These are phyloP conservation scores for Mantis religiosa DNA, from an alignment of 2,888 invertebrate species.

Conservation along the genomic window DNA sequence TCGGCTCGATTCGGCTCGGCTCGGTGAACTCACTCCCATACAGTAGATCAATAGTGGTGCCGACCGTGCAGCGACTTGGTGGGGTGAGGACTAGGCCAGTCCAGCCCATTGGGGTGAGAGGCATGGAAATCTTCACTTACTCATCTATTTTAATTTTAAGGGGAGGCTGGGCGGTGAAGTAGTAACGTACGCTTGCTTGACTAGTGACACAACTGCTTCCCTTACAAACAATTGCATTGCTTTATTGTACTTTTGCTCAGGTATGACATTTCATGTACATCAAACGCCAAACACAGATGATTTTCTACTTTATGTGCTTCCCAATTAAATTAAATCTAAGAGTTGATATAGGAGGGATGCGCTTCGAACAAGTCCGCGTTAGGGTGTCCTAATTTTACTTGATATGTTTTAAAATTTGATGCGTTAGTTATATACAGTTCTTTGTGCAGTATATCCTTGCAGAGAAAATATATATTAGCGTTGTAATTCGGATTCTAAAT, in stretches of 20 bases:
- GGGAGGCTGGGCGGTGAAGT: neutral
- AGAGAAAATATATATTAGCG: no score
- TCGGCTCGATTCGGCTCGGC: neutral
- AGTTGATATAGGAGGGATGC: neutral
- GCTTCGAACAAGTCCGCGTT: neutral
- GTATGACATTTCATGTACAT: neutral
- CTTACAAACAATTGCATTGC: neutral
- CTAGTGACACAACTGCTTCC: neutral
- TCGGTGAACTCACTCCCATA: neutral
- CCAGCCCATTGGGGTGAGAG: slow-evolving; percentile 13
- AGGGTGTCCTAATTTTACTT: no score
- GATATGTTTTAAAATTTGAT: no score
- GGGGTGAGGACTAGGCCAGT: slow-evolving; percentile 15
- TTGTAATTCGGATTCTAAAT: no score
- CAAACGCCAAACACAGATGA: neutral
- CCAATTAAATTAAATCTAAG: neutral
- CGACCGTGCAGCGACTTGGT: neutral
- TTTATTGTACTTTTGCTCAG: neutral
- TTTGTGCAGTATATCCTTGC: no score
- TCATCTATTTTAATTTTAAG: neutral
- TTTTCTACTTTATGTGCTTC: neutral
- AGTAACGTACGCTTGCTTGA: neutral
- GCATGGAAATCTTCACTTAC: neutral
- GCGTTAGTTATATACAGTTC: no score
- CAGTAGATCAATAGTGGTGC: neutral